phyloP scores from a whole-genome alignment of 2,113 vertebrate species.

The Urocynchramus pylzowi region DNA sequence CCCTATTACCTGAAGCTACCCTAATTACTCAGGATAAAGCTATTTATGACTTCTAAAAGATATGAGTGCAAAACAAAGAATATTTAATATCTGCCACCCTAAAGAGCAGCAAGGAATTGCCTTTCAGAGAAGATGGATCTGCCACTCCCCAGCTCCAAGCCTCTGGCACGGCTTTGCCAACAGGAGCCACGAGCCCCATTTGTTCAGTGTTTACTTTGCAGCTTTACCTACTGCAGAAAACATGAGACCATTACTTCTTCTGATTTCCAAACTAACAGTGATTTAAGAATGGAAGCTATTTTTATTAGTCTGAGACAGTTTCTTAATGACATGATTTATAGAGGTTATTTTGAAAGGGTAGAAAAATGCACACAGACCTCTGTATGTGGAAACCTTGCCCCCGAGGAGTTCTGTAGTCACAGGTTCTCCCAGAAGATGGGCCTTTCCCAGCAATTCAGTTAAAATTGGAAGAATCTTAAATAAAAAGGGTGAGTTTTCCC shows the following conservation, averaged over 20 bases:
- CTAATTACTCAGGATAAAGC: background rate
- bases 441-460: background rate
- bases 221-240: background rate
- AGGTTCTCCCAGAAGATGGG: background rate
- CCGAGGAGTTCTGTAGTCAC: background rate
- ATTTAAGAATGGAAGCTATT: background rate
- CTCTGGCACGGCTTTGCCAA: rapidly evolving
- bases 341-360: background rate
- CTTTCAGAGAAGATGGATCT: background rate
- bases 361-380: background rate
- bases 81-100: background rate
- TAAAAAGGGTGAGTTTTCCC: background rate
- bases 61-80: background rate
- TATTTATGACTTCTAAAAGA: background rate
- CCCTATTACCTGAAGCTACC: background rate
- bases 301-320: background rate
- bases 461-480: background rate
- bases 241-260: background rate
- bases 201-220: background rate
- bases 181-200: background rate
- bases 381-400: background rate
- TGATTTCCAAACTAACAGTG: background rate
- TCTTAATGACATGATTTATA: background rate
- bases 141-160: background rate
- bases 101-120: background rate